Percentiles rank a stretch among this genome's conserved stretches.
These are phyloP conservation scores for Cariama cristata DNA, from an alignment of 2,113 vertebrate species.

Conservation along the genomic window DNA sequence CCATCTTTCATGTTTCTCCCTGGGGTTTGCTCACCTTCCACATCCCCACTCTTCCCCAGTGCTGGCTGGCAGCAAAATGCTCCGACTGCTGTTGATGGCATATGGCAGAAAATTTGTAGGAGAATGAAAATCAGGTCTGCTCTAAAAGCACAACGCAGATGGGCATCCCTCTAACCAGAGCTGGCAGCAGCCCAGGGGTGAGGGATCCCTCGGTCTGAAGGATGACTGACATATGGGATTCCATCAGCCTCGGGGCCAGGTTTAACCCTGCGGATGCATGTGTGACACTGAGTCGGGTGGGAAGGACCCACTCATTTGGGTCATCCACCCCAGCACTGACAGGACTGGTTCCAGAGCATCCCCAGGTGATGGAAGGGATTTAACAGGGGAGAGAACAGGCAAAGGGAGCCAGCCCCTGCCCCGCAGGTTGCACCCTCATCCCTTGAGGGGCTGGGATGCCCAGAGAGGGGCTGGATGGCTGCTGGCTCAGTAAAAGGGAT, in stretches of 20 bases:
- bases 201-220: background rate
- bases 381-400: background rate
- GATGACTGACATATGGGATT: background rate
- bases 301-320: background rate
- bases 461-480: background rate
- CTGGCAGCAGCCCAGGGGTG: background rate
- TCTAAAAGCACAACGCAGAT: background rate
- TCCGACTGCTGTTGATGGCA: background rate
- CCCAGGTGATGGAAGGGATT: background rate
- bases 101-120: accelerated
- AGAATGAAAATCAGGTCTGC: too few species aligned
- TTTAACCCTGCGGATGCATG: background rate
- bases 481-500: background rate
- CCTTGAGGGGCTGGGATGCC: background rate
- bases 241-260: background rate
- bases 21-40: background rate
- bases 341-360: background rate
- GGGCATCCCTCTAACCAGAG: background rate
- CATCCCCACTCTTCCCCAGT: background rate
- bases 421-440: background rate
- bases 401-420: background rate
- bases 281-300: background rate
- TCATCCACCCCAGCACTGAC: background rate
- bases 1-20: background rate
- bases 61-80: background rate